Base-by-base conservation (phyloP, 2,797 vertebrate genomes). In the Enteromius radiatus region DNA sequence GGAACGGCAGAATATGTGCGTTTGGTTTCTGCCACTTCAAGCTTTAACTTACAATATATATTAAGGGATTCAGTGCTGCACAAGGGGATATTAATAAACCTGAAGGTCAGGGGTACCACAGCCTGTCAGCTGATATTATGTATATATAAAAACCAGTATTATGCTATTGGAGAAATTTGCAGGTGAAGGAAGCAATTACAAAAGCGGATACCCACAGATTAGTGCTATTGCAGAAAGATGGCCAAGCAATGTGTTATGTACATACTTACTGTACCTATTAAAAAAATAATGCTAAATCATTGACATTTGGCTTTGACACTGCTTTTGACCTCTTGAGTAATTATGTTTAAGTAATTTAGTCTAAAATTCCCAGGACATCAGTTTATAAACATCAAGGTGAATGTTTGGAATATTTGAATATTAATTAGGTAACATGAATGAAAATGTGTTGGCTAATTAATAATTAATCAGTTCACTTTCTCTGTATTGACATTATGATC, bases 1-100 rank as follows among this genome's bases (percentile, higher is more conserved):
- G 14, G 8, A 76, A 59, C 49, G 17, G 33, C 0, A 12, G 23
- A 38, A 43, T 76, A 43, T 43, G 23, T 63, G 36, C 74, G 3
- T 76, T 76, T 61, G 4, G 28, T 76, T 28, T 76, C 21, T 21
- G 67, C 0, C 28, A 73, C 8, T 69, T 71, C 28, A 33, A 33
- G 26, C 26, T 17, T 26, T 45, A 23, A n/a, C 19, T 47, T 38
- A 80, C 67, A 36, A 41, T 3, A 63, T 5, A 71, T 33, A 10
- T 61, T 45, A 3, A 71, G 6, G 17, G 19, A n/a, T 31, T 47
- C 12, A 23, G 15, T 5, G 14, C n/a, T 47, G 38, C 26, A 26
- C 33, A 45, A 71, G 45, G 36, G 33, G 23, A 33, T 41, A 73
- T 73, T 63, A 63, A 80, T 47, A 73, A 68, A 81, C 41, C 6